Percentiles rank a stretch among this genome's conserved stretches.
phyloP scores from a whole-genome alignment of 2,113 vertebrate genomes.

The Helogale parvula region DNA sequence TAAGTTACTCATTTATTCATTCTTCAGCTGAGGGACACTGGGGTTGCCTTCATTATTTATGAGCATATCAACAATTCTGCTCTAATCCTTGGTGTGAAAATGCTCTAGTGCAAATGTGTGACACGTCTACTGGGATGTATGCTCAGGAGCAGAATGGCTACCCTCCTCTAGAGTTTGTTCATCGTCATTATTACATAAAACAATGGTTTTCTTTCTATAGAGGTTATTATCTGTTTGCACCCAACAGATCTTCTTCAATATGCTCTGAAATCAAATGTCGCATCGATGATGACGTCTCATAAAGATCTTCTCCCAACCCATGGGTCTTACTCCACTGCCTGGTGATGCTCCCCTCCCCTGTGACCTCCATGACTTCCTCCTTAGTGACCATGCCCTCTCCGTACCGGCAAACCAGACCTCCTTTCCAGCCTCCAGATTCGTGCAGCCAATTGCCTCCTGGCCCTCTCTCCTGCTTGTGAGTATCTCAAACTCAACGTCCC shows the following conservation, averaged over 20 bases:
- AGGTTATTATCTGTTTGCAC: background rate
- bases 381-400: background rate
- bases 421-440: background rate
- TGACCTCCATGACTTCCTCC: background rate
- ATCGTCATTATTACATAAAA: background rate
- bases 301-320: accelerated
- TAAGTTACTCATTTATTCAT: background rate
- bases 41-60: too few relatives aligned
- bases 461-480: background rate
- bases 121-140: background rate
- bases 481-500: background rate
- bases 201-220: background rate
- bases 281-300: accelerated
- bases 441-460: background rate
- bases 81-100: background rate
- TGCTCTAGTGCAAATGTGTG: background rate
- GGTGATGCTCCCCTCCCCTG: background rate
- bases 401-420: background rate
- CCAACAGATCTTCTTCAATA: background rate
- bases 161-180: background rate
- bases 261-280: background rate
- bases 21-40: background rate
- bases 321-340: background rate
- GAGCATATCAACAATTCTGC: background rate
- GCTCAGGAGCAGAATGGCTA: background rate